Conservation (phyloP, 2,113 vertebrate genomes). For the Odontophorus gujanensis region DNA sequence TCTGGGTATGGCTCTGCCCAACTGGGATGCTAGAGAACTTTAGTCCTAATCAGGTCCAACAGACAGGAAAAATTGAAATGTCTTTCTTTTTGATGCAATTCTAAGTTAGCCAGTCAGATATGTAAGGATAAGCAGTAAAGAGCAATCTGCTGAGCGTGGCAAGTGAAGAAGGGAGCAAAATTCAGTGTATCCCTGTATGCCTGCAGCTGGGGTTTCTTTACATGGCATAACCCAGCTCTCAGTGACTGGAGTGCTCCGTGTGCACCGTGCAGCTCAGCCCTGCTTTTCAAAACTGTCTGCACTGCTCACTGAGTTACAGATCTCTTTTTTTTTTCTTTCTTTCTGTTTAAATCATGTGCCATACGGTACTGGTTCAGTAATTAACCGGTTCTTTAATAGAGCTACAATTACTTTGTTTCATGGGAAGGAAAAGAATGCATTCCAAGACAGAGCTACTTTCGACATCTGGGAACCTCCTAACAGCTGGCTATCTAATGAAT, state of each 20-base stretch:
- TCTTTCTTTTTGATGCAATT: not conserved
- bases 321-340: slow-evolving; percentile 30
- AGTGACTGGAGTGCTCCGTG: fast-evolving
- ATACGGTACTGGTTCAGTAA: slow-evolving; percentile 81
- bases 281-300: slow-evolving; percentile 3
- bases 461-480: slow-evolving; percentile 85
- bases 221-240: not conserved
- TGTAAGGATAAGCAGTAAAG: not conserved
- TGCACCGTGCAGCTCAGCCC: not conserved
- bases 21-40: not conserved
- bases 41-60: not conserved
- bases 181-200: not conserved
- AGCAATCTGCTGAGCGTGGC: not conserved
- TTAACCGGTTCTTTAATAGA: slow-evolving; percentile 84
- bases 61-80: not conserved
- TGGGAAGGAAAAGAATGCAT: slow-evolving; percentile 68
- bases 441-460: slow-evolving; percentile 79
- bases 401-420: slow-evolving; percentile 83
- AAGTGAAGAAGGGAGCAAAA: not conserved
- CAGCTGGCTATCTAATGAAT: slow-evolving; percentile 90
- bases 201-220: not conserved
- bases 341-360: slow-evolving; percentile 32
- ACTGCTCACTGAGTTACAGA: slow-evolving; percentile 48
- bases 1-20: not conserved
- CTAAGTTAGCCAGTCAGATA: not conserved